Conservation (phyloP, 2,113 vertebrate genomes). For the Hoplias malabaricus region DNA sequence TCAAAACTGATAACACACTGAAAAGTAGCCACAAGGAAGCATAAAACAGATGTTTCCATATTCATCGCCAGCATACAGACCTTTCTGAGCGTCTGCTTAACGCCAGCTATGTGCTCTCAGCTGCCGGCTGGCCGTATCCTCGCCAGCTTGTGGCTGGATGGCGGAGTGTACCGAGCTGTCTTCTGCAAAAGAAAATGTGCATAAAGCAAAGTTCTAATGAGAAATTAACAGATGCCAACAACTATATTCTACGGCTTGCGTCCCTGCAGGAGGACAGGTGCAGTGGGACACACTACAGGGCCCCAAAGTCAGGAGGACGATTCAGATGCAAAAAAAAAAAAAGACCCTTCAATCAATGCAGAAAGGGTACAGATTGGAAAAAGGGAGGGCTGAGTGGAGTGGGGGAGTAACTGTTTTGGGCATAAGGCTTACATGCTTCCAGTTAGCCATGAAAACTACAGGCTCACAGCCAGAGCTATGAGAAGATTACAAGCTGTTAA, state of each 20-base stretch:
- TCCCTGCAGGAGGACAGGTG: constrained; percentile 71
- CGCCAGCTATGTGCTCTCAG: constrained; percentile 38
- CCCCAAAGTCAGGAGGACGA: constrained; percentile 53
- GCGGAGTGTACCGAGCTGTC: constrained; percentile 43
- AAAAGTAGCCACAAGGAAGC: constrained; percentile 27
- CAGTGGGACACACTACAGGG: constrained; percentile 60
- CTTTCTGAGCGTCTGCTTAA: constrained; percentile 49
- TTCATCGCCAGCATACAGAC: constrained; percentile 53
- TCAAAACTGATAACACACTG: constrained; percentile 48
- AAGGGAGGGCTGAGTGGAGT: neutral
- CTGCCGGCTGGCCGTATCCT: constrained; percentile 49
- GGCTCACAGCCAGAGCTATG: constrained; percentile 79
- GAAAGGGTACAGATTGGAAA: constrained; percentile 38
- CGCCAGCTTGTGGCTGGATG: constrained; percentile 52
- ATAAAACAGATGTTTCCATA: constrained; percentile 52
- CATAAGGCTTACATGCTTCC: constrained; percentile 19
- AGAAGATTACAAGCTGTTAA: constrained; percentile 98
- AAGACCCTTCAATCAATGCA: constrained; percentile 31
- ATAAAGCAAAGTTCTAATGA: constrained; percentile 68
- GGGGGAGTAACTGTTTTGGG: constrained; percentile 31
- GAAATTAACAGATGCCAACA: constrained; percentile 78
- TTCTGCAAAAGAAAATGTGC: constrained; percentile 50
- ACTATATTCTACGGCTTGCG: constrained; percentile 64
- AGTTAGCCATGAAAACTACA: constrained; percentile 47
- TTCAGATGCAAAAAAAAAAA: constrained; percentile 17